Conservation (phyloP, 1,140 invertebrate genomes). For the Platyscapa corneri region DNA sequence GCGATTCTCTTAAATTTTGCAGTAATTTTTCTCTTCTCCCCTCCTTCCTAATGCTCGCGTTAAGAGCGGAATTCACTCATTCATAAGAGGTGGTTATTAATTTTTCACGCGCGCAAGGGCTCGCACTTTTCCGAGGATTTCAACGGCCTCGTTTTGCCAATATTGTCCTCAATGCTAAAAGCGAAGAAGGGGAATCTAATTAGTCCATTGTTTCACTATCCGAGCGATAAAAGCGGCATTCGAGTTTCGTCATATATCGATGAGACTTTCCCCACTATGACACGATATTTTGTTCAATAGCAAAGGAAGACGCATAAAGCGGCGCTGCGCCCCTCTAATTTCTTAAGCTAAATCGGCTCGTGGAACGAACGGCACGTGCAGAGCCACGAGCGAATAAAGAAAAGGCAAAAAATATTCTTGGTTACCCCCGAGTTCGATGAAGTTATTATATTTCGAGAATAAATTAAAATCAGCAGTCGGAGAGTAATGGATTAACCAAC, state of each 20-base stretch:
- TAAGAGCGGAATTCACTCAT: background rate
- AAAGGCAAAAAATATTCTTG: background rate
- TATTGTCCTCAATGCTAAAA: background rate
- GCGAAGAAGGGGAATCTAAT: background rate
- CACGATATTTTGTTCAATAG: background rate
- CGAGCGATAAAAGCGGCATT: background rate
- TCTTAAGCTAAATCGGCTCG: background rate
- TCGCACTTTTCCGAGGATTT: background rate
- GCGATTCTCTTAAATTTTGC: background rate
- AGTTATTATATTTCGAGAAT: background rate
- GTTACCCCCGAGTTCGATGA: background rate
- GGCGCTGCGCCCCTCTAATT: background rate
- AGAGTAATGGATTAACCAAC: no score
- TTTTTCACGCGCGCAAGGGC: background rate
- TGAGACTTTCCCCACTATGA: constrained; percentile 1
- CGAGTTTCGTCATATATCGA: background rate
- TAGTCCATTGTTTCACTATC: background rate
- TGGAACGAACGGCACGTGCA: constrained; percentile 9
- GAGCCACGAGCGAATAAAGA: constrained; percentile 7
- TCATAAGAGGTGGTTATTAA: background rate
- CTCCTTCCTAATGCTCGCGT: background rate
- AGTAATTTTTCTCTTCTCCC: background rate
- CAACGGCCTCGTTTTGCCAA: background rate
- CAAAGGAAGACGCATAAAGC: background rate
- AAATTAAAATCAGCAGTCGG: no score